phyloP scores from a whole-genome alignment of 30 jellyfish, hydroid and myxozoan species.

The Aurelia aurita complex sp. Pacific region DNA sequence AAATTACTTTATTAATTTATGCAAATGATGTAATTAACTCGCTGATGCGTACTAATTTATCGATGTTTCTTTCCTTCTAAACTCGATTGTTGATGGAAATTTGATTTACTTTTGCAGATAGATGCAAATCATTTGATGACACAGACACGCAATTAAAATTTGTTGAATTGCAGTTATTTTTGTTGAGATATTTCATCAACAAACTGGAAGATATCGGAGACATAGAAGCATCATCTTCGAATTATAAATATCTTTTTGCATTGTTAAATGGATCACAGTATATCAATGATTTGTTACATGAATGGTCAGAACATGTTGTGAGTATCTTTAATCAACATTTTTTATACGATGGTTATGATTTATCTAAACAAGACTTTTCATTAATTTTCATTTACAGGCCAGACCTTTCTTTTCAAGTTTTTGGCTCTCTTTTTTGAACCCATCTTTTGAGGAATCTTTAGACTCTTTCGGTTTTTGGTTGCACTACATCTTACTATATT shows the following conservation, averaged over 20 bases:
- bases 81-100: too few species aligned
- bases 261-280: slow-evolving; percentile 77
- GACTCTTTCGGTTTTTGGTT: too few species aligned
- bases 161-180: slow-evolving; percentile 33
- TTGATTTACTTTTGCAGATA: slow-evolving; percentile 34
- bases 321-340: slow-evolving; percentile 8
- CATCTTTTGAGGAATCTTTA: too few species aligned
- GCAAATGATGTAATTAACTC: too few species aligned
- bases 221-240: slow-evolving; percentile 48
- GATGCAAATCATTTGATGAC: slow-evolving; percentile 52
- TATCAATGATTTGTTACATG: slow-evolving; percentile 54
- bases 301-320: slow-evolving; percentile 84
- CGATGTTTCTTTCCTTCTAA: too few species aligned
- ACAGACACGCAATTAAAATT: slow-evolving; percentile 63
- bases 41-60: too few species aligned
- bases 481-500: too few species aligned
- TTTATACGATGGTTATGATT: background rate
- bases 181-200: slow-evolving; percentile 33
- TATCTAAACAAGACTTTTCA: too few species aligned
- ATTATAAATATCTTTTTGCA: slow-evolving; percentile 42
- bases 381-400: background rate
- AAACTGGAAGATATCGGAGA: slow-evolving; percentile 55
- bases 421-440: too few species aligned
- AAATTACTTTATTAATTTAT: too few species aligned
- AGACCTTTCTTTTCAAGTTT: too few species aligned